A percentile compares a stretch with the other conserved stretches of the same genome.
These are phyloP conservation scores for Oligia fasciuncula DNA, from an alignment of 2,888 invertebrate species.

Conservation along the genomic window DNA sequence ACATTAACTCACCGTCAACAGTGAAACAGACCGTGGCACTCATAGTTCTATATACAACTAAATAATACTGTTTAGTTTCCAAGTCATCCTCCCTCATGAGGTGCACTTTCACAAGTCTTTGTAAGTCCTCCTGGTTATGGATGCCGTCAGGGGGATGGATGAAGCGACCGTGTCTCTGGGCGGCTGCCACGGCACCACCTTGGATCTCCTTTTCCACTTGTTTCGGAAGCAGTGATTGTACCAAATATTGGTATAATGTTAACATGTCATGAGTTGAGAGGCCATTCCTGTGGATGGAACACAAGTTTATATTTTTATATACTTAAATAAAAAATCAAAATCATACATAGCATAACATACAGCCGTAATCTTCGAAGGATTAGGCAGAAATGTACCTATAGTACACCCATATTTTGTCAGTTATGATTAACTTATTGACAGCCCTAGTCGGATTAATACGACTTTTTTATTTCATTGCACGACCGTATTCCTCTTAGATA, in stretches of 20 bases:
- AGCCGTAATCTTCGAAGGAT: background rate
- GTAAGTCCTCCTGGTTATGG: constrained; percentile 84
- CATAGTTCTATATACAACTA: constrained; percentile 95
- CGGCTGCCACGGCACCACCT: constrained; percentile 91
- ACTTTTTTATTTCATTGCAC: background rate
- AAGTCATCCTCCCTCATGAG: constrained; percentile 90
- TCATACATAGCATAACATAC: background rate
- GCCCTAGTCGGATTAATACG: background rate
- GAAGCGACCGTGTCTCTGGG: constrained; percentile 86
- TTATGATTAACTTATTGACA: background rate
- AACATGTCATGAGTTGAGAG: constrained; percentile 96
- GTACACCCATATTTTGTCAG: background rate
- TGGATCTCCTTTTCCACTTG: constrained; percentile 93
- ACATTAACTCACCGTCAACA: constrained; percentile 91
- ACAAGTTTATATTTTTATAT: background rate
- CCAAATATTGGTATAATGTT: constrained; percentile 96
- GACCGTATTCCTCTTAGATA: background rate
- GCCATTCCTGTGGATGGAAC: constrained; percentile 92
- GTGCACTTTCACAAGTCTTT: constrained; percentile 93
- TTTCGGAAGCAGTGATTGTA: constrained; percentile 94
- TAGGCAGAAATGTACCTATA: background rate
- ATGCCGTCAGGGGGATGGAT: constrained; percentile 87
- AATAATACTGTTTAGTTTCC: constrained; percentile 91
- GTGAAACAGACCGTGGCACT: constrained; percentile 97
- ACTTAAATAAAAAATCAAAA: background rate